Conservation (phyloP, 2,888 invertebrate species). For the Melieria crassipennis region DNA sequence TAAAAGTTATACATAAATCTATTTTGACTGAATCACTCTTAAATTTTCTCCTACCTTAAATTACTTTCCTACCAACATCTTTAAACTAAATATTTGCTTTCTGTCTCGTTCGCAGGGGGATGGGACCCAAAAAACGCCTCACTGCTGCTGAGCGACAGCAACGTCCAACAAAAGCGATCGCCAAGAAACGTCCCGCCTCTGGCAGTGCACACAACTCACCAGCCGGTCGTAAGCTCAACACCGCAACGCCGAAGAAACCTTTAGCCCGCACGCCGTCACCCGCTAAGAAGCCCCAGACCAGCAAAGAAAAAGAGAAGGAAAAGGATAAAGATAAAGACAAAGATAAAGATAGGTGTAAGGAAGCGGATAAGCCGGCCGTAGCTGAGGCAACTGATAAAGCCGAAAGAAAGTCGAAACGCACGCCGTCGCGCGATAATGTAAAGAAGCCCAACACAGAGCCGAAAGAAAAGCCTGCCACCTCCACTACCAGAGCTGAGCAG, state of each 20-base stretch:
- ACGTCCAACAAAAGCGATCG: slow-evolving; percentile 46
- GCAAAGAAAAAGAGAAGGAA: slow-evolving; percentile 33
- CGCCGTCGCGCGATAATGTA: slow-evolving; percentile 40
- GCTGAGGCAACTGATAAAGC: slow-evolving; percentile 19
- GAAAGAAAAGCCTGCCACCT: slow-evolving; percentile 17
- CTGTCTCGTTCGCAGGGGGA: slow-evolving; percentile 43
- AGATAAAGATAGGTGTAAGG: slow-evolving; percentile 18
- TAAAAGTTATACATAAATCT: no score
- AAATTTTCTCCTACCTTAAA: neutral
- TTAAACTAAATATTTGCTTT: slow-evolving; percentile 12
- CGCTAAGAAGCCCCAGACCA: slow-evolving; percentile 38
- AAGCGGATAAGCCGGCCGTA: neutral
- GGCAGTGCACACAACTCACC: slow-evolving; percentile 45
- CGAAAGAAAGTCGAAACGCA: slow-evolving; percentile 39
- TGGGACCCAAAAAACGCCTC: slow-evolving; percentile 63
- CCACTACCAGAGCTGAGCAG: slow-evolving; percentile 14
- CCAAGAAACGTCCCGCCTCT: slow-evolving; percentile 50
- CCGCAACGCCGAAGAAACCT: slow-evolving; percentile 19
- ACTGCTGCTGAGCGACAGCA: slow-evolving; percentile 60
- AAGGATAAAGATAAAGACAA: slow-evolving; percentile 34
- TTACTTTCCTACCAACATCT: neutral
- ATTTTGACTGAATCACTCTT: neutral
- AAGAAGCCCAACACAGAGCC: slow-evolving; percentile 30
- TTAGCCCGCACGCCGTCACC: slow-evolving; percentile 22
- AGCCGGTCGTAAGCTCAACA: slow-evolving; percentile 41